These are phyloP conservation scores for Antigone vipio DNA, from an alignment of 2,113 vertebrate genomes.

Conservation along the genomic window DNA sequence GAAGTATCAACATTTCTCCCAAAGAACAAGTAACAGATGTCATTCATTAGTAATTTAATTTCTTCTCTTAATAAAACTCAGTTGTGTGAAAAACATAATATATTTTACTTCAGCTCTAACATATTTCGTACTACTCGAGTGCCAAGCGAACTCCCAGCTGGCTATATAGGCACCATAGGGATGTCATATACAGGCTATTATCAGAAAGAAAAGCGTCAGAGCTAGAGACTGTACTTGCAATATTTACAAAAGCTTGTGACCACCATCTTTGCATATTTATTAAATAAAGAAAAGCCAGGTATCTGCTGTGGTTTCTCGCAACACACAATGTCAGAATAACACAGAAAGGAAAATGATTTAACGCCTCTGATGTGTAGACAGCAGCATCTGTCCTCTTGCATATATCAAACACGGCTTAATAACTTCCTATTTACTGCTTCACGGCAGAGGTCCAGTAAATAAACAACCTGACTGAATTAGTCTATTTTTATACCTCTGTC, in stretches of 20 bases:
- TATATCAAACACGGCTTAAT: slow-evolving; percentile 70
- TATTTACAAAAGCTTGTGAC: not conserved
- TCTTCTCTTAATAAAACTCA: slow-evolving; percentile 28
- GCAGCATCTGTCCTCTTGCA: slow-evolving; percentile 77
- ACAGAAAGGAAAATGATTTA: not conserved
- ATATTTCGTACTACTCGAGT: not conserved
- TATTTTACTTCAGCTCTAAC: not conserved
- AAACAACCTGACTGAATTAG: not conserved
- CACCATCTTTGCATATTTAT: not conserved
- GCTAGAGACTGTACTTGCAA: accelerated
- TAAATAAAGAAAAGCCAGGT: not conserved
- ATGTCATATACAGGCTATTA: not conserved
- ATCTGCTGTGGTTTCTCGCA: not conserved
- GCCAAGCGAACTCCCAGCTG: not conserved
- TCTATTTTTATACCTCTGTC: slow-evolving; percentile 21
- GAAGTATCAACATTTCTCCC: slow-evolving; percentile 1
- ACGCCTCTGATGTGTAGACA: slow-evolving; percentile 18
- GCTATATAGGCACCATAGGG: not conserved
- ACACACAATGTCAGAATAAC: not conserved
- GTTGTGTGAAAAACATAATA: slow-evolving; percentile 1
- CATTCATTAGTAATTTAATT: slow-evolving; percentile 41
- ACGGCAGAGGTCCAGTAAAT: not conserved
- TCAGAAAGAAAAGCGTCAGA: not conserved
- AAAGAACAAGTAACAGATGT: slow-evolving; percentile 20
- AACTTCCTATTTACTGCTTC: slow-evolving; percentile 25